Evolutionary conservation across 2,888 invertebrate genomes (phyloP).

Genomic region (Panopea generosa): DNA sequence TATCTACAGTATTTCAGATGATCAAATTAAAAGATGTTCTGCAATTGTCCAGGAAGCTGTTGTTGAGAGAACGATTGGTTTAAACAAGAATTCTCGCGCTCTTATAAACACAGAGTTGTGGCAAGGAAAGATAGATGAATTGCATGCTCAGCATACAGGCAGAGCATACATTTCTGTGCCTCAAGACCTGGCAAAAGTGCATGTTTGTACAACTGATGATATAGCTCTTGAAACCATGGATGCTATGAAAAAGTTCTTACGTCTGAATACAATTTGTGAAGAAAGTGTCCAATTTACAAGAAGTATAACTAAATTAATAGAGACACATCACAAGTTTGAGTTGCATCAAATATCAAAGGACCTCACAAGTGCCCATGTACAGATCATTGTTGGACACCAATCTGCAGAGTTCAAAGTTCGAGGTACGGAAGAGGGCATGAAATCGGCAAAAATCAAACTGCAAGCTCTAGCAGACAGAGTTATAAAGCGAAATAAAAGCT

Average conservation of each 20-base stretch:
- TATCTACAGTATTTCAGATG: too few species aligned
- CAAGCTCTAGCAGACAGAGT: conserved; percentile 13
- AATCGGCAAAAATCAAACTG: conserved; percentile 13
- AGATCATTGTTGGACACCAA: conserved; percentile 7
- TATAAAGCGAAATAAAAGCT: conserved; percentile 15
- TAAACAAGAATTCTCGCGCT: too few species aligned
- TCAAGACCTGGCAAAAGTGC: background rate
- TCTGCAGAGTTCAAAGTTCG: conserved; percentile 17
- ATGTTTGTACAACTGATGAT: conserved; percentile 41
- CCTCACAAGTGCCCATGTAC: conserved; percentile 29
- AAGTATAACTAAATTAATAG: conserved; percentile 43
- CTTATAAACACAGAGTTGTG: conserved; percentile 33
- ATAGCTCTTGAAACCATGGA: conserved; percentile 28
- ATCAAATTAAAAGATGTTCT: too few species aligned
- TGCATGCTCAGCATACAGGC: conserved; percentile 11
- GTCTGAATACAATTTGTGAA: conserved; percentile 43
- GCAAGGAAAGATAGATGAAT: conserved; percentile 10
- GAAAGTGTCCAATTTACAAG: conserved; percentile 24
- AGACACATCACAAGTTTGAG: conserved; percentile 36
- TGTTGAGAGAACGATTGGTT: too few species aligned
- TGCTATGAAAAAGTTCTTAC: conserved; percentile 42
- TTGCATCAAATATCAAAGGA: conserved; percentile 33
- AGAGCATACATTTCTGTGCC: conserved; percentile 1
- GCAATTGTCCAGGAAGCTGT: too few species aligned
- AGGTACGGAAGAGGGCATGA: conserved; percentile 33